Percentiles rank a stretch among this genome's conserved stretches.
Conservation (phyloP, 2,797 vertebrate genomes). For the Bovichtus diacanthus region DNA sequence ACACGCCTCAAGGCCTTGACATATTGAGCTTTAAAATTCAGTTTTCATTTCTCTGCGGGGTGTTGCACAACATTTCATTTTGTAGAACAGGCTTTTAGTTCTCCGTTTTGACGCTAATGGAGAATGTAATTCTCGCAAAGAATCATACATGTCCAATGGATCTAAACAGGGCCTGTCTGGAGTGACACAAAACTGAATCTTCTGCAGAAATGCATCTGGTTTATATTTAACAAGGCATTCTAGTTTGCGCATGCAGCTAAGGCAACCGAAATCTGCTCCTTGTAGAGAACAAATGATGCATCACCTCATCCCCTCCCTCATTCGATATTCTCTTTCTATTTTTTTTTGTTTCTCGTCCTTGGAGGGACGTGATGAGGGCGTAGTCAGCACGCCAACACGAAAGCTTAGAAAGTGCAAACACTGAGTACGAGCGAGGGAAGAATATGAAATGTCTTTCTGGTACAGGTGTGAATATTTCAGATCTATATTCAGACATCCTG, state of each 20-base stretch:
- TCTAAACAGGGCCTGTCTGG: background rate
- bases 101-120: background rate
- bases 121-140: background rate
- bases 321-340: slow-evolving; percentile 54
- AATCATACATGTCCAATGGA: background rate
- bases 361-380: slow-evolving; percentile 38
- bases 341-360: slow-evolving; percentile 29
- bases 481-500: slow-evolving; percentile 63
- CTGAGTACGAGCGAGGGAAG: slow-evolving; percentile 28
- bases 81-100: background rate
- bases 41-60: background rate
- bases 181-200: background rate
- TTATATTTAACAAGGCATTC: background rate
- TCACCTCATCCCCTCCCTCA: slow-evolving; percentile 51
- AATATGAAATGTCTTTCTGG: slow-evolving; percentile 44
- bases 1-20: slow-evolving; percentile 2
- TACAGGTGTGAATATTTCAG: slow-evolving; percentile 56
- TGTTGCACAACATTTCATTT: background rate
- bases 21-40: slow-evolving; percentile 3
- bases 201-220: background rate
- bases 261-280: slow-evolving; percentile 22
- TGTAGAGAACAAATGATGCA: slow-evolving; percentile 56
- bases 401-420: slow-evolving; percentile 51
- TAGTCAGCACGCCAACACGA: slow-evolving; percentile 42
- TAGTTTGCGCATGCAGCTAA: slow-evolving; percentile 38